A percentile compares a stretch with the other conserved stretches of the same genome.
phyloP scores from a whole-genome alignment of 2,113 vertebrate genomes.

The Zingel zingel region DNA sequence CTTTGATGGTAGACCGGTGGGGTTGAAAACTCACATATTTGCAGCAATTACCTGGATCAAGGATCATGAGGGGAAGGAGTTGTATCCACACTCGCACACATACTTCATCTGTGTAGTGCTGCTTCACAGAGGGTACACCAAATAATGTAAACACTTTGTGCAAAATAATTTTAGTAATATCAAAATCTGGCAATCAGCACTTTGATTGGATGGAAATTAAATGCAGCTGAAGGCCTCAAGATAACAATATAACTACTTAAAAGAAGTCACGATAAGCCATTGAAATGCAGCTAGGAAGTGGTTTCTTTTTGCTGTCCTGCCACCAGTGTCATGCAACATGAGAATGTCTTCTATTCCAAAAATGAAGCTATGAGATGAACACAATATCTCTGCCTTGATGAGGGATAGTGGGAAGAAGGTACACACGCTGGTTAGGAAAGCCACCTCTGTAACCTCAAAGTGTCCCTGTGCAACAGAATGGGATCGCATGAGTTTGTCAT shows the following conservation, averaged over 20 bases:
- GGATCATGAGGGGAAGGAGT: constrained; percentile 41
- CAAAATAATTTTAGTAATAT: not conserved
- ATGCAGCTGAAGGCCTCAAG: constrained; percentile 1
- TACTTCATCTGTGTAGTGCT: not conserved
- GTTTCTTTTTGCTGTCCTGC: not conserved
- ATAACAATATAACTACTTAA: not conserved
- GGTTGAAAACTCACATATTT: constrained; percentile 68
- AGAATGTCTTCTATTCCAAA: not conserved
- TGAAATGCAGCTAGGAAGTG: not conserved
- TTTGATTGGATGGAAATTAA: not conserved
- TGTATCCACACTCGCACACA: constrained; percentile 25
- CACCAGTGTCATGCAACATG: constrained; percentile 21
- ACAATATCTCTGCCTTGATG: constrained; percentile 5
- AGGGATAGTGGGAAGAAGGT: constrained; percentile 4
- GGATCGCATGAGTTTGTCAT: constrained; percentile 70
- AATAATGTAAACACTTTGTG: not conserved
- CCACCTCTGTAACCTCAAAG: constrained; percentile 28
- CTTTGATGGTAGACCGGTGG: constrained; percentile 32
- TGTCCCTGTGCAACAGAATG: constrained; percentile 20
- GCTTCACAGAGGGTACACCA: constrained; percentile 16
- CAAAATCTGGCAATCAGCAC: not conserved
- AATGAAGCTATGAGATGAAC: constrained; percentile 5
- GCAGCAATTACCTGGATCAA: constrained; percentile 60
- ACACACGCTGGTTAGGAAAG: not conserved
- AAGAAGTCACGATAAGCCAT: not conserved